Conservation (phyloP, 2,113 vertebrate species). For the Daboia siamensis region DNA sequence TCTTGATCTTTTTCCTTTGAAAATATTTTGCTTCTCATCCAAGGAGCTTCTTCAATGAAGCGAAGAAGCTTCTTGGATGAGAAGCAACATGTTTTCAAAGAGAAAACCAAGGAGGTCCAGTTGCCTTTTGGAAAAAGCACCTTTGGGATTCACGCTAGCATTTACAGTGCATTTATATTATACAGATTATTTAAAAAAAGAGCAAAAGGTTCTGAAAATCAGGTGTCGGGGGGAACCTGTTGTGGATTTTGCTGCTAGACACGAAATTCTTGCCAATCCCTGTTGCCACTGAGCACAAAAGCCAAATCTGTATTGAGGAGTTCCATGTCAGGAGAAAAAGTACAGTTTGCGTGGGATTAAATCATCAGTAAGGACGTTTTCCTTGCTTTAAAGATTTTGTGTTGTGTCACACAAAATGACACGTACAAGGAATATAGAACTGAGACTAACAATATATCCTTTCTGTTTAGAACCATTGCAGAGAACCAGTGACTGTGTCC, state of each 20-base stretch:
- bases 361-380: background rate
- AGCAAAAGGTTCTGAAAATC: background rate
- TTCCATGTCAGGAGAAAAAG: background rate
- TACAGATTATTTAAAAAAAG: too few species aligned
- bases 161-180: background rate
- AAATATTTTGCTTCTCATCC: too few species aligned
- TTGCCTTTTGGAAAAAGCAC: background rate
- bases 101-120: background rate
- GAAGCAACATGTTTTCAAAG: background rate
- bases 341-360: background rate
- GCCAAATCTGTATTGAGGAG: background rate
- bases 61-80: background rate
- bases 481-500: background rate
- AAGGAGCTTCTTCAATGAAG: too few species aligned
- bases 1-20: background rate
- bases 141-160: background rate
- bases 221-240: background rate
- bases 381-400: background rate
- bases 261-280: background rate
- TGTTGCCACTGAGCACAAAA: background rate
- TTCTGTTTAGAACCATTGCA: constrained; percentile 40
- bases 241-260: background rate
- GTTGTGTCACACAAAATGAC: background rate
- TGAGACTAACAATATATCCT: background rate
- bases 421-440: background rate